Base-by-base conservation (phyloP, 2,113 vertebrate species). In the Poeciliopsis prolifica region DNA sequence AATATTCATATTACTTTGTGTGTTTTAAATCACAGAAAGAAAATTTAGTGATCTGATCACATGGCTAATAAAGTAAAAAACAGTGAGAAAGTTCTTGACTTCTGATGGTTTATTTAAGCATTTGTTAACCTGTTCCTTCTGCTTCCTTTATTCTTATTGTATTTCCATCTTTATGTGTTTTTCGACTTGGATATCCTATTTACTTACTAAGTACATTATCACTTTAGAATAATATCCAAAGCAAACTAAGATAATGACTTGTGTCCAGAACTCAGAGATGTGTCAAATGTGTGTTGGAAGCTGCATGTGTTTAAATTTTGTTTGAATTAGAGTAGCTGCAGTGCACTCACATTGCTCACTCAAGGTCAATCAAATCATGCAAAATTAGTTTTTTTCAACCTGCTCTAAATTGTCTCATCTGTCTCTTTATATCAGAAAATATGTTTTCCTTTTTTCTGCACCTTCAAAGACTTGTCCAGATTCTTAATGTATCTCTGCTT, bases 401-500 rank as follows among this genome's bases (percentile, higher is more conserved):
- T 67, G 15, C 58, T 42, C 61, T 84, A 44, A 68, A 81, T 74
- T 64, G 8, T 35, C 72, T 87, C n/a, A 33, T 37, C 31, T 72
- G 67, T 81, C 63, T 64, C 54, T 77, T 81, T 37, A 65, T 78
- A 76, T 85, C 79, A 68, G 63, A 79, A 44, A 61, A 33, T 42
- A 70, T 71, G 66, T 40, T 13, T 70, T 48, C 44, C 44, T 86
- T 82, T 84, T 86, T 78, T 75, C 70, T 68, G 30, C 17, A 40
- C 29, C 5, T 69, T 75, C 86, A 89, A 84, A 88, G 58, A 26
- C 62, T 72, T 74, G 70, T 76, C 74, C 61, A 71, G 63, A 67
- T 31, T 63, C 65, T 82, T 78, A 83, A 82, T 86, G 83, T 69
- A 77, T 85, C 72, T 90, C 80, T 85, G 80, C 77, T 87, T 84